phyloP scores from a whole-genome alignment of 2,888 invertebrate species.

The Orthosia incerta region DNA sequence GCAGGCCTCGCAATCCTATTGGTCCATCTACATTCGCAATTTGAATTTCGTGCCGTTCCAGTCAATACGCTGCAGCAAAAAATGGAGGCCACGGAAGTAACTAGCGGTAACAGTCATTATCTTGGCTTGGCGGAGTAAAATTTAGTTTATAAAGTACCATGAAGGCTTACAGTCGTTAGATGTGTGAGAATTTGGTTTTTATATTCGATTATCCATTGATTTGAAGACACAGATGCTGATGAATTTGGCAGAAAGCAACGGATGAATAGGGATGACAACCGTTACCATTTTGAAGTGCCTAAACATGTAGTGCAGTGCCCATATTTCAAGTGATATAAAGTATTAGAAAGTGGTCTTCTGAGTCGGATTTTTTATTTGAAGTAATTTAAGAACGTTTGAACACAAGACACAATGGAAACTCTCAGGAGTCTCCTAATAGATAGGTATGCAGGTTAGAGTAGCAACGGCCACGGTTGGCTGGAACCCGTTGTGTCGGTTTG shows the following conservation, averaged over 20 bases:
- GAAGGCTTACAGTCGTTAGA: constrained; percentile 22
- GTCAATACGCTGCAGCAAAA: constrained; percentile 80
- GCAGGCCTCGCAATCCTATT: constrained; percentile 76
- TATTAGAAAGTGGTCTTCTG: not conserved
- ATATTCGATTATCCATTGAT: constrained; percentile 3
- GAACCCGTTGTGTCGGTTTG: not conserved
- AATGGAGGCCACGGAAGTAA: constrained; percentile 67
- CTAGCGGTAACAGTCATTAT: constrained; percentile 64
- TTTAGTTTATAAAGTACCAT: constrained; percentile 44
- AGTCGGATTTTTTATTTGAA: not conserved
- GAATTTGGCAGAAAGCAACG: not conserved
- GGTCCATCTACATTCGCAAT: constrained; percentile 71
- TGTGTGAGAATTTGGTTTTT: constrained; percentile 1
- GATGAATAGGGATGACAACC: not conserved
- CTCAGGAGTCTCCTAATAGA: not conserved
- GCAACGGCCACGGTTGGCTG: not conserved
- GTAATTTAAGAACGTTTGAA: not conserved
- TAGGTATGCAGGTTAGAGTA: not conserved
- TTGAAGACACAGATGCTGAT: not conserved
- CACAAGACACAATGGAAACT: not conserved
- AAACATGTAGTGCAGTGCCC: not conserved
- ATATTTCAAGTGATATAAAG: not conserved
- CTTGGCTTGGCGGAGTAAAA: constrained; percentile 29
- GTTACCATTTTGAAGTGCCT: not conserved
- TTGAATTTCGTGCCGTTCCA: constrained; percentile 83